Conservation (phyloP, 2,113 vertebrate genomes). For the Callopanchax toddi region DNA sequence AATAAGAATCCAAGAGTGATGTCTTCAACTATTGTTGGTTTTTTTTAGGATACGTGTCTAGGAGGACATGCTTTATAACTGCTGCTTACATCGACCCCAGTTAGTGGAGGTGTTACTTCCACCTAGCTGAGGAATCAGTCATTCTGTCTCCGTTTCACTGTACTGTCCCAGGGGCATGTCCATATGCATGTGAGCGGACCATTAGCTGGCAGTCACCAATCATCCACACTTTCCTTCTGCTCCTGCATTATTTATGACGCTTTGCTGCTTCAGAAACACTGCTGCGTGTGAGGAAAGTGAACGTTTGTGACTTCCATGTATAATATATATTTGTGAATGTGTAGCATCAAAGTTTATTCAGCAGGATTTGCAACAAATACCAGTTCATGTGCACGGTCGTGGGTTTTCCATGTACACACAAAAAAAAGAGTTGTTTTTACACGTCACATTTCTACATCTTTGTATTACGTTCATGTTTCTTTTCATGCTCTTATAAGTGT, state of each 20-base stretch:
- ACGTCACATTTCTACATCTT: no score
- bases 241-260: slow-evolving; percentile 41
- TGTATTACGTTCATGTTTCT: slow-evolving; percentile 16
- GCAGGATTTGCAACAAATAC: neutral
- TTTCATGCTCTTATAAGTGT: neutral
- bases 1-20: no score
- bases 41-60: slow-evolving; percentile 14
- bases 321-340: neutral
- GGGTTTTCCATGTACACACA: no score
- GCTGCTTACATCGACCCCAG: neutral
- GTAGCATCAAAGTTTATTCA: neutral
- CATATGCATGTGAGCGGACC: slow-evolving; percentile 49
- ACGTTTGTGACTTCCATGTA: neutral
- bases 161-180: slow-evolving; percentile 32
- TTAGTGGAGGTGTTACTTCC: slow-evolving; percentile 8
- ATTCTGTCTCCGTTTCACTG: slow-evolving; percentile 15
- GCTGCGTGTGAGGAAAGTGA: neutral
- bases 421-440: no score
- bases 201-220: slow-evolving; percentile 27
- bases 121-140: neutral
- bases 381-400: neutral
- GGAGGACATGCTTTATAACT: neutral
- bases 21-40: neutral
- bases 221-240: slow-evolving; percentile 14
- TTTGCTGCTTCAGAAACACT: slow-evolving; percentile 7